Evolutionary conservation across 2,888 invertebrate genomes (phyloP), one percentile per base, ranked within the genome.

Genomic region (Leucoma salicis): DNA sequence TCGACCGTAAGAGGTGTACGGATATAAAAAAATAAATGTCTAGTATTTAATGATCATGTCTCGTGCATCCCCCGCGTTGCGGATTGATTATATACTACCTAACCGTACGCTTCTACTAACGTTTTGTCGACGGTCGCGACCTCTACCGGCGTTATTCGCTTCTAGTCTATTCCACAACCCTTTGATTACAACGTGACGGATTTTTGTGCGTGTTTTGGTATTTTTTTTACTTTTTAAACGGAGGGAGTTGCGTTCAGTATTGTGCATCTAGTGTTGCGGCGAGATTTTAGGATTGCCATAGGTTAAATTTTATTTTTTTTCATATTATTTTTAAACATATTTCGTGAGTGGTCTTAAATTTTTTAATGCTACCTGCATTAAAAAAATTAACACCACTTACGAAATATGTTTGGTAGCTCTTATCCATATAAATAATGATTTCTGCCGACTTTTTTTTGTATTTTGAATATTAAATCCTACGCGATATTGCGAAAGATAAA

Each of bases 61-160:
- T 82, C 87, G 89, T 89, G 89, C 89, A 88, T 88, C 89, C 88
- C 87, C 88, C 78, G 82, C 82, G 79, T 78, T 74, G 71, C 69
- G 69, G 70, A 67, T 69, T 12, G 65, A 68, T 66, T 10, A 27
- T 31, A 31, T 31, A 2, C 65, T 69, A 55, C 59, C 74, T 86
- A 85, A 86, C 83, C 82, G 84, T 84, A 82, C 83, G 87, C 88
- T 88, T 87, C 68, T 82, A 86, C 85, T 87, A 88, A 88, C 79
- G 79, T 69, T 1, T 50, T 50, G 78, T 70, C 76, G 78, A 75
- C 77, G 72, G 68, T 66, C 83, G 80, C 77, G 82, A 66, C 53
- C 63, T 62, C 63, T 66, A 55, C 57, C 61, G 61, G 63, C 67
- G 63, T 60, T 58, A 61, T 58, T 73, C 67, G 74, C 71, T 74